phyloP scores from a whole-genome alignment of 1,140 invertebrate genomes.

The Cydia pomonella region DNA sequence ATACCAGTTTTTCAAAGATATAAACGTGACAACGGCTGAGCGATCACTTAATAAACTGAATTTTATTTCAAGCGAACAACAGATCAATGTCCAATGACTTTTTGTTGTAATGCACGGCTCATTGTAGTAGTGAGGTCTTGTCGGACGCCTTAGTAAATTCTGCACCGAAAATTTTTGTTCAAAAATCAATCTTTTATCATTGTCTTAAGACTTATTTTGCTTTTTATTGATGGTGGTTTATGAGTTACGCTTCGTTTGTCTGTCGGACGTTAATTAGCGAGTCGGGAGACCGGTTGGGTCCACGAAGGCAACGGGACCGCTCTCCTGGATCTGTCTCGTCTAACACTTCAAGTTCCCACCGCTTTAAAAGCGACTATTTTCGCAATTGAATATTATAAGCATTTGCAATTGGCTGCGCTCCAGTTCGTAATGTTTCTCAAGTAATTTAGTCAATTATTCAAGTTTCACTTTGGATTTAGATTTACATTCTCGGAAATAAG shows the following conservation, averaged over 20 bases:
- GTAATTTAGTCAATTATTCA: conserved; percentile 1
- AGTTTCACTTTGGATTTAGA: conserved; percentile 6
- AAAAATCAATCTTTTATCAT: background rate
- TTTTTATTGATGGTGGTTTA: background rate
- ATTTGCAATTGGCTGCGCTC: conserved; percentile 16
- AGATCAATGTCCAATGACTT: conserved; percentile 25
- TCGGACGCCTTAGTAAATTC: conserved; percentile 16
- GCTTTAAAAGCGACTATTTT: conserved; percentile 19
- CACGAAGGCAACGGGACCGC: conserved; percentile 12
- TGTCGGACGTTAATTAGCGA: conserved; percentile 28
- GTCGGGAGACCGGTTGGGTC: conserved; percentile 16
- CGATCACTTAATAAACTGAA: conserved; percentile 31
- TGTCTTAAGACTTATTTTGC: background rate
- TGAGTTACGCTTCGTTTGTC: conserved; percentile 13
- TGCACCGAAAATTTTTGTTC: conserved; percentile 5
- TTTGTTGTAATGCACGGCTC: conserved; percentile 9
- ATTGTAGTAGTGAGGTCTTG: conserved; percentile 10
- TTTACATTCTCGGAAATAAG: background rate
- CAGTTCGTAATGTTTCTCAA: conserved; percentile 11
- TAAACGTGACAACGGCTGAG: conserved; percentile 27
- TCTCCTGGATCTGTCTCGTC: conserved; percentile 8
- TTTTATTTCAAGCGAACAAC: conserved; percentile 28
- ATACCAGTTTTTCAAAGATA: conserved; percentile 25
- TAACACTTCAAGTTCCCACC: conserved; percentile 29
- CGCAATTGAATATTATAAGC: conserved; percentile 27